Evolutionary conservation across 2,113 vertebrate genomes (phyloP).

Genomic region (Macquaria ambigua): DNA sequence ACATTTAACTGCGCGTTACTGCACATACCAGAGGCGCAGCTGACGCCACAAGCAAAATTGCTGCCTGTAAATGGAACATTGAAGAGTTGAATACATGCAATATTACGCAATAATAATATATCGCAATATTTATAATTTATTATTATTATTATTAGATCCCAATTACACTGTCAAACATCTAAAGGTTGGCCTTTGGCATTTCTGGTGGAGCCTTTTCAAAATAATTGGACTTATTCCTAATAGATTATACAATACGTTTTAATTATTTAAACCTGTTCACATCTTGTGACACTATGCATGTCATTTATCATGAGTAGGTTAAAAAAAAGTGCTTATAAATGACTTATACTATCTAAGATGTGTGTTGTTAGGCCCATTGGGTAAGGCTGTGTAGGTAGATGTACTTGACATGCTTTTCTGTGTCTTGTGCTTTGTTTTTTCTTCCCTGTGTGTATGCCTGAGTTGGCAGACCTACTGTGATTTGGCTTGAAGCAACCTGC

Average conservation of each 20-base stretch:
- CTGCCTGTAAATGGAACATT: background rate
- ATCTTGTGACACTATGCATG: background rate
- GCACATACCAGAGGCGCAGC: conserved; percentile 52
- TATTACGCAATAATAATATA: background rate
- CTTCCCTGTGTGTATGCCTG: background rate
- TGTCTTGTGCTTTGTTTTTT: background rate
- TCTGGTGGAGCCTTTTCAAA: background rate
- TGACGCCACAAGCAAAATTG: conserved; percentile 32
- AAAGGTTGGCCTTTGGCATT: background rate
- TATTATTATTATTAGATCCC: background rate
- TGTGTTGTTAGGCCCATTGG: background rate
- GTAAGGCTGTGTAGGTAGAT: background rate
- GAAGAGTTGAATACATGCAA: background rate
- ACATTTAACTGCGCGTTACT: conserved; percentile 58
- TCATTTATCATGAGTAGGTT: background rate
- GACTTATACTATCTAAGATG: background rate
- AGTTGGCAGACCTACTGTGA: background rate
- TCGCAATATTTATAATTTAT: background rate
- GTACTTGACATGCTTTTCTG: background rate
- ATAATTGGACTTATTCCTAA: too few relatives aligned
- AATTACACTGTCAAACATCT: background rate
- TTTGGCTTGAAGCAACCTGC: background rate
- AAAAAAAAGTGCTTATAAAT: background rate
- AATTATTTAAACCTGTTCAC: background rate
- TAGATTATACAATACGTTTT: background rate